Conservation (phyloP, 35 echinoderm and acorn worm genomes). For the Holothuria glaberrima region DNA sequence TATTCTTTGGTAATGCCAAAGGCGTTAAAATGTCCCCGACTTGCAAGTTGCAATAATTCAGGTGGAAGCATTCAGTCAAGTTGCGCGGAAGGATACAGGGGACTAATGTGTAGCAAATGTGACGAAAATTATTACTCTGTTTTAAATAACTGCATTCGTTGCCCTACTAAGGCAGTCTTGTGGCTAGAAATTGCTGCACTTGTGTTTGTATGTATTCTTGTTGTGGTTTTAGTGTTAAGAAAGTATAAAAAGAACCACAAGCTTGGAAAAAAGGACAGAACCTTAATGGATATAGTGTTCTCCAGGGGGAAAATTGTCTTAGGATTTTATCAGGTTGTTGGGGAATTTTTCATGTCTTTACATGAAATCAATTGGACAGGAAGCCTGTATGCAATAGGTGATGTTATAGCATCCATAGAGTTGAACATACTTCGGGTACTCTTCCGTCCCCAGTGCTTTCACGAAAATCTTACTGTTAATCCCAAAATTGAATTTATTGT, state of each 20-base stretch:
- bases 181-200: not conserved
- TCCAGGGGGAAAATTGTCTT: constrained; percentile 54
- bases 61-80: not conserved
- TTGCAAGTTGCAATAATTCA: not conserved
- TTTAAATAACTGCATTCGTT: constrained; percentile 3
- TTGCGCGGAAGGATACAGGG: constrained; percentile 34
- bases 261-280: not conserved
- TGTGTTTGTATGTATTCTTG: not conserved
- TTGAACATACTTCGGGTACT: constrained; percentile 12
- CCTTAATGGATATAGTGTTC: constrained; percentile 2
- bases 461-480: not conserved
- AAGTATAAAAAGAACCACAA: not conserved
- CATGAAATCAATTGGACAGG: constrained; percentile 31
- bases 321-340: constrained; percentile 55
- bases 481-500: constrained; percentile 37
- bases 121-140: constrained; percentile 15
- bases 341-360: constrained; percentile 20
- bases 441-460: constrained; percentile 16
- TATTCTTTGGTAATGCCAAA: not conserved
- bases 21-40: constrained; percentile 4
- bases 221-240: not conserved
- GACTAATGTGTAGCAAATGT: constrained; percentile 39
- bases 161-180: not conserved
- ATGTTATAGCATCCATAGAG: constrained; percentile 4
- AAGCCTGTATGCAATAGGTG: not conserved